Evolutionary conservation across 2,113 vertebrate genomes (phyloP), one percentile per base, ranked within the genome.

Genomic region (Elachura formosa): DNA sequence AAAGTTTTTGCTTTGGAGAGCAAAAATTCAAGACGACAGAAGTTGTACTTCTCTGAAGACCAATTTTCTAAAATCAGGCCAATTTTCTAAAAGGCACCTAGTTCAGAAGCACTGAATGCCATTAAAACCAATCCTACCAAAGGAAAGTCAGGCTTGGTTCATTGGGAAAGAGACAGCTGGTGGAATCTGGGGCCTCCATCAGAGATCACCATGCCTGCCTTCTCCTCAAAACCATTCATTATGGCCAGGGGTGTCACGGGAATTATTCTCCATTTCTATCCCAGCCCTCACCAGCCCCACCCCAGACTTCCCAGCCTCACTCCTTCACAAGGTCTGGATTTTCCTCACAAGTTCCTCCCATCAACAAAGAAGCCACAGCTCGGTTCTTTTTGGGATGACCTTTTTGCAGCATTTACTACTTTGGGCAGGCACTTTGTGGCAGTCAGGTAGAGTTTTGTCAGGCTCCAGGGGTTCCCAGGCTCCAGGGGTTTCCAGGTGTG

Each of bases 381-480:
- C n/a, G 5, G 9, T 8, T 33, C 20, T 74, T 61, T 38, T 29
- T 29, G 23, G 9, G 10, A 19, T 14, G 15, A 14, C 22, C 19
- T 34, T 46, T n/a, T 4, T 26, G 43, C 0, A 8, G 52, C 22
- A 8, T 62, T 61, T 78, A 1, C 12, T 16, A 0, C 5, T 49
- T 12, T 5, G 71, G 23, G 43, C 10, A 10, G 33, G 38, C 5
- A 4, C 33, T 18, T 31, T 5, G 36, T 12, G 38, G 64, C 21
- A 24, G 25, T 1, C 1, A 1, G 52, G 46, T 5, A 2, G 17
- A 20, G 34, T 14, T 49, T 1, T 2, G 1, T 6, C 3, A 3
- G 26, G 55, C n/a, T 80, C 38, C 0, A 2, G 3, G 18, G 12
- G 25, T 7, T 46, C 14, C 83, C 58, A 34, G 34, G 4, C n/a